A percentile compares a stretch with the other conserved stretches of the same genome.
These are phyloP conservation scores for Zosterops borbonicus DNA, from an alignment of 2,113 vertebrate genomes.

Conservation along the genomic window DNA sequence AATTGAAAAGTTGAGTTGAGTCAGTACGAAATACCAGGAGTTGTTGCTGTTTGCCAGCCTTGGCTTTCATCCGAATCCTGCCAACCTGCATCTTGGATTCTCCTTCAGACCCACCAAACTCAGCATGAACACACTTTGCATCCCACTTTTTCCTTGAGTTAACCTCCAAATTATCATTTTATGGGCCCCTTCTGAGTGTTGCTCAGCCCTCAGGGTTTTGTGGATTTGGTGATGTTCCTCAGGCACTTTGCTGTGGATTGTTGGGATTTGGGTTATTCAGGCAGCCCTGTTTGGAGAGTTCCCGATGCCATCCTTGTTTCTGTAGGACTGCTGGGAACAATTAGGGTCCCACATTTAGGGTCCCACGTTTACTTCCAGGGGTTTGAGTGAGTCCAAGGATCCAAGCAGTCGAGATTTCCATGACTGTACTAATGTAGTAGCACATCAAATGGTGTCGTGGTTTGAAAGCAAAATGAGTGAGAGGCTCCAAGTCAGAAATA, in stretches of 20 bases:
- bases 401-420: rapidly evolving
- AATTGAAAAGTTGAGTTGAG: neutral
- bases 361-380: neutral
- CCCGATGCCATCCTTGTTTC: too few relatives aligned
- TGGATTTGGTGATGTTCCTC: neutral
- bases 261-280: neutral
- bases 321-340: too few relatives aligned
- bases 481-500: too few relatives aligned
- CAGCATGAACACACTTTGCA: rapidly evolving
- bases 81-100: neutral
- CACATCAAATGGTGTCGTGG: neutral
- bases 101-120: neutral
- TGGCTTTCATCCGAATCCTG: neutral
- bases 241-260: neutral
- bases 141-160: neutral
- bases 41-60: neutral
- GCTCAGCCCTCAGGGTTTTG: neutral
- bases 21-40: neutral
- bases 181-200: rapidly evolving
- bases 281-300: too few relatives aligned
- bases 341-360: rapidly evolving
- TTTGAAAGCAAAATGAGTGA: too few relatives aligned
- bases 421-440: neutral
- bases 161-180: neutral
- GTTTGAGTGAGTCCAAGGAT: neutral